Evolutionary conservation across 2,797 vertebrate genomes (phyloP).

Genomic region (Enteromius treurensis): DNA sequence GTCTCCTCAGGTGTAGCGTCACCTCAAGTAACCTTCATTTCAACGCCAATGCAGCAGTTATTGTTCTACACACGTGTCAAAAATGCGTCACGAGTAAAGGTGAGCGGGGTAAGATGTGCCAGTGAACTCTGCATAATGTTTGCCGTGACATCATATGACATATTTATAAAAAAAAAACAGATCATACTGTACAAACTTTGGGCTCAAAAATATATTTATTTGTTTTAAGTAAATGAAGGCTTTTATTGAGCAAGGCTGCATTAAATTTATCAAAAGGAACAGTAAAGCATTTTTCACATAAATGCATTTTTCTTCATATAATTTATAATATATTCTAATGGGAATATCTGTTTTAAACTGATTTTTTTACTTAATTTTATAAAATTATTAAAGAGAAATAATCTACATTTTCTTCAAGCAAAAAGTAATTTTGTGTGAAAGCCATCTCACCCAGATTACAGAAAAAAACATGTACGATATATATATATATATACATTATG

Average conservation of each 20-base stretch:
- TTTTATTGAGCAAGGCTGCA: not conserved
- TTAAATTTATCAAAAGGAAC: not conserved
- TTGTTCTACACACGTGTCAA: not conserved
- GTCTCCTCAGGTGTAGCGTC: not conserved
- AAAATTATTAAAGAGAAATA: not conserved
- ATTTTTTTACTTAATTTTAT: not conserved
- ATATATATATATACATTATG: no score
- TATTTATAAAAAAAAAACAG: not conserved
- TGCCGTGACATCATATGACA: not conserved
- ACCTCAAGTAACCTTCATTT: constrained; percentile 17
- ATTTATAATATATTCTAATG: not conserved
- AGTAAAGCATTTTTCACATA: not conserved
- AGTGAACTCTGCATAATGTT: not conserved
- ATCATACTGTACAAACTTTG: not conserved
- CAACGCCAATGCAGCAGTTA: not conserved
- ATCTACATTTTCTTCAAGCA: not conserved
- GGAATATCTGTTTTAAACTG: not conserved
- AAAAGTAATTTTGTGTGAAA: not conserved
- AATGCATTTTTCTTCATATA: not conserved
- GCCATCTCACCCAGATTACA: not conserved
- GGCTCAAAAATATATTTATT: not conserved
- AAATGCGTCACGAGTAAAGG: not conserved
- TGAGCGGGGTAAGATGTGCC: not conserved
- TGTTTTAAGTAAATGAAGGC: not conserved
- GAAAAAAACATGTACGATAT: no score